Conservation (phyloP, 2,797 vertebrate species). For the Rhinophrynus dorsalis region DNA sequence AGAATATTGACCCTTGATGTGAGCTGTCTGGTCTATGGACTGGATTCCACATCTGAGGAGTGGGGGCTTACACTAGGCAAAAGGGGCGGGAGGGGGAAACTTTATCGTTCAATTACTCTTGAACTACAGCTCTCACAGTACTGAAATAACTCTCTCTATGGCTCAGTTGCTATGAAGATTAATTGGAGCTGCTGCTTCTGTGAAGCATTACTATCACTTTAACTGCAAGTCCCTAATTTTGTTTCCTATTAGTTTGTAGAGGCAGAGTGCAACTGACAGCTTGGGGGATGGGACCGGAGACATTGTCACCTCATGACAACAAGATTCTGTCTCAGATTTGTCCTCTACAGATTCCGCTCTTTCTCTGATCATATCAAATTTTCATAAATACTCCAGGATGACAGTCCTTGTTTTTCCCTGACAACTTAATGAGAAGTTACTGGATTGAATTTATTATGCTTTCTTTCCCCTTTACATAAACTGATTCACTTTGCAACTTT, state of each 20-base stretch:
- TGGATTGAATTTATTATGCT: conserved; percentile 46
- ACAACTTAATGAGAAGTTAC: conserved; percentile 37
- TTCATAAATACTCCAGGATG: neutral
- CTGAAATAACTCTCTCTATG: too few species aligned
- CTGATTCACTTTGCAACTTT: conserved; percentile 6
- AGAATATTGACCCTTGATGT: too few species aligned
- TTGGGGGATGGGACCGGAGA: conserved; percentile 34
- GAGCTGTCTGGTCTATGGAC: too few species aligned
- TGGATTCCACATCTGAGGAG: too few species aligned
- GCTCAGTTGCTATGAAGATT: too few species aligned
- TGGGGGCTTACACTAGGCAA: too few species aligned
- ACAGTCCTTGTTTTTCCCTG: conserved; percentile 30
- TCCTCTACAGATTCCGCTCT: conserved; percentile 32
- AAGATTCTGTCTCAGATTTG: conserved; percentile 43
- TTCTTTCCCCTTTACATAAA: conserved; percentile 46
- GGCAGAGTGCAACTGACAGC: conserved; percentile 38
- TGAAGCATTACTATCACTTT: too few species aligned
- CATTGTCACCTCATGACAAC: conserved; percentile 49
- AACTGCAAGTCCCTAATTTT: too few species aligned
- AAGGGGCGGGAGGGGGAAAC: too few species aligned
- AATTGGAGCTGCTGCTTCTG: too few species aligned
- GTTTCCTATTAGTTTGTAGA: conserved; percentile 32
- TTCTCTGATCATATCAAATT: conserved; percentile 45
- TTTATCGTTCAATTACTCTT: too few species aligned
- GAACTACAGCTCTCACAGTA: too few species aligned